Conservation (phyloP, 2,113 vertebrate genomes). For the Morone chrysops region DNA sequence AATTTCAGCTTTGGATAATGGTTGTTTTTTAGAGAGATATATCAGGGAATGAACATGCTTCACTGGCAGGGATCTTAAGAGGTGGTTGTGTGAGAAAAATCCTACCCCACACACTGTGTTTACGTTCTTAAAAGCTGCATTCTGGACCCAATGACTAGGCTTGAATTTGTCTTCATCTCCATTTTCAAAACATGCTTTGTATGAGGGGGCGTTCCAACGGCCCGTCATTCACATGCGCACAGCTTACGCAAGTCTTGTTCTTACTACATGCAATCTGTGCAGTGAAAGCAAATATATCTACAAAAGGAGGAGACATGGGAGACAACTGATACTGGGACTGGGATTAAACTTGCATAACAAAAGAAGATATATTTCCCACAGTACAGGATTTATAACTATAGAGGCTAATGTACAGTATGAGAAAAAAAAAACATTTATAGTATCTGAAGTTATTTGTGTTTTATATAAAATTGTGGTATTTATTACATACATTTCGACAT, state of each 20-base stretch:
- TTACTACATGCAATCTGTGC: slow-evolving; percentile 17
- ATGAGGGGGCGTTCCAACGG: slow-evolving; percentile 26
- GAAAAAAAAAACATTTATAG: slow-evolving; percentile 2
- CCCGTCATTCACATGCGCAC: slow-evolving; percentile 21
- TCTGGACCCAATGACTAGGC: slow-evolving; percentile 15
- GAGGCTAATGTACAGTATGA: not conserved
- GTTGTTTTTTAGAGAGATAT: not conserved
- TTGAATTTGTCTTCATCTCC: slow-evolving; percentile 42
- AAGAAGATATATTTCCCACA: slow-evolving; percentile 40
- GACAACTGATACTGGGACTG: slow-evolving; percentile 45
- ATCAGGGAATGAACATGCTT: not conserved
- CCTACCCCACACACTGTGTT: slow-evolving; percentile 18
- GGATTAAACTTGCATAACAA: slow-evolving; percentile 44
- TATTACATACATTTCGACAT: not conserved
- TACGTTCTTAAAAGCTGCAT: slow-evolving; percentile 19
- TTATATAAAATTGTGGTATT: not conserved
- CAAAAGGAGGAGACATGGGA: slow-evolving; percentile 13
- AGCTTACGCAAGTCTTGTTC: slow-evolving; percentile 20
- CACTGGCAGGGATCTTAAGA: not conserved
- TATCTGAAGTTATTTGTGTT: not conserved
- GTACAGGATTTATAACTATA: slow-evolving; percentile 13
- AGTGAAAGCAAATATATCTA: slow-evolving; percentile 43
- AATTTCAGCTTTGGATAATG: not conserved
- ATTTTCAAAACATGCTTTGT: slow-evolving; percentile 53
- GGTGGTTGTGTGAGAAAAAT: slow-evolving; percentile 19